phyloP scores from a whole-genome alignment of 2,797 vertebrate genomes.

The Anableps anableps region DNA sequence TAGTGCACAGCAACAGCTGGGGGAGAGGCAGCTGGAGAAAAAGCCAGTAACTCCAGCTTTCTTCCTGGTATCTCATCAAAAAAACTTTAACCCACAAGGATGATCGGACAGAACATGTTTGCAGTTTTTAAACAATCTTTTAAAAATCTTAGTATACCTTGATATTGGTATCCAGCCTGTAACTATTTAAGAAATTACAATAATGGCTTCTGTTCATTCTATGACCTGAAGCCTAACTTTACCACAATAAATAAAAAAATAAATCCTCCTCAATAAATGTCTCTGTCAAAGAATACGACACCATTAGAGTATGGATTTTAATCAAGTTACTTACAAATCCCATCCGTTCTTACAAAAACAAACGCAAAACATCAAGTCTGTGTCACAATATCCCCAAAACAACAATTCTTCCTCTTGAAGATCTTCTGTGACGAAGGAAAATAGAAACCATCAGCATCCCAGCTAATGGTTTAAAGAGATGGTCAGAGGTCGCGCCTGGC shows the following conservation, averaged over 20 bases:
- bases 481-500: conserved; percentile 75
- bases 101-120: not conserved
- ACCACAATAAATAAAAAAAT: not conserved
- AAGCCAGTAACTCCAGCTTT: not conserved
- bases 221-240: not conserved
- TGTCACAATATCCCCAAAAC: conserved; percentile 42
- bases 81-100: not conserved
- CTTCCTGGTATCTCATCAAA: not conserved
- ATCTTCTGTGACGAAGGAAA: conserved; percentile 67
- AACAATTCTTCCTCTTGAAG: conserved; percentile 34
- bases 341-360: conserved; percentile 3
- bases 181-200: not conserved
- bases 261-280: not conserved
- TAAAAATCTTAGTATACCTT: not conserved
- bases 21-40: not conserved
- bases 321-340: not conserved
- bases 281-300: not conserved
- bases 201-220: not conserved
- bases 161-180: not conserved
- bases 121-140: not conserved
- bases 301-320: not conserved
- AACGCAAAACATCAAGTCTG: conserved; percentile 23
- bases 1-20: not conserved
- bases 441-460: conserved; percentile 74
- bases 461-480: conserved; percentile 78